Base-by-base conservation (phyloP, 1,140 invertebrate genomes). In the Cylas formicarius region DNA sequence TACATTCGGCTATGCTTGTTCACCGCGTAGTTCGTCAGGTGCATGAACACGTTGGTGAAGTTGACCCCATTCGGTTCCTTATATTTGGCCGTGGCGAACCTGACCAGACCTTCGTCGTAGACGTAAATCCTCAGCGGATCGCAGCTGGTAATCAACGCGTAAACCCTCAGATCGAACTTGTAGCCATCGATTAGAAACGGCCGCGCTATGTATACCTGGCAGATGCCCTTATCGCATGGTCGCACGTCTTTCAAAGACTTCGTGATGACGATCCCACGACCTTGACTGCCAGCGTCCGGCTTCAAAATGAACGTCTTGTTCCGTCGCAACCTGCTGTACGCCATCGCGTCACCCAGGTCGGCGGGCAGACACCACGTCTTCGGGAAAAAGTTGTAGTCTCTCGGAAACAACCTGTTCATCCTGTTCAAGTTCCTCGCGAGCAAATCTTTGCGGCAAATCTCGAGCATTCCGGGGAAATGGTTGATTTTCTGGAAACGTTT, bases 131-230 rank as follows among this genome's bases (percentile, higher is more conserved):
- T 74, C 8, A 91, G 70, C 7, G 95, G 95, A 71, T 97, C 88
- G 62, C 92, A 90, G 0, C 87, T 94, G 0, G 94, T 95, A 31
- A 98, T 85, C 9, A 96, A 72, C 0, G 88, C 85, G 66, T 98
- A 99, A 10, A 99, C 76, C 40, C 95, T 75, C 20, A 98, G 74
- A 68, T 99, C 95, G 71, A 98, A 99, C 71, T 99, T 99, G 61
- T 87, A 95, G 11, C 90, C 90, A 71, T 98, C 91, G 21, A 97
- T 88, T 3, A 96, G 72, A 55, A 89, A 90, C 0, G 86, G 86
- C 69, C 71, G 76, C 29, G 72, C 62, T 24, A 87, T 66, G 55
- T 86, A 87, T 3, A 82, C 72, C 62, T 93, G 90, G 62, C 87
- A 91, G 40, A 92, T 86, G 61, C 87, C 78, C 39, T 84, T 79